Evolutionary conservation across 2,888 invertebrate species (phyloP).

Genomic region (Diaperis boleti): DNA sequence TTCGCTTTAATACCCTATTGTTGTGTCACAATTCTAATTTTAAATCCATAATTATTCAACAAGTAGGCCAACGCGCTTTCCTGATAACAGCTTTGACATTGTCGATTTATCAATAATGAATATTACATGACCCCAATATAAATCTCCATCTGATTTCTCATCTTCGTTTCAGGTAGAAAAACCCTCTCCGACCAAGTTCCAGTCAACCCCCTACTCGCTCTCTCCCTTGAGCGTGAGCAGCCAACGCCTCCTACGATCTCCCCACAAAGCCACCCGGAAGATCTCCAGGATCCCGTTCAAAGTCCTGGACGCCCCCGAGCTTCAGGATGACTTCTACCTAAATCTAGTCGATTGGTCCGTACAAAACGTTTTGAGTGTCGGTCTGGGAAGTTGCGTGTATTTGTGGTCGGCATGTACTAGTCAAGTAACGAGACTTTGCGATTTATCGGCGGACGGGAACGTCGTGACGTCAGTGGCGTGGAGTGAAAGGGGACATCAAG

Average conservation of each 20-base stretch:
- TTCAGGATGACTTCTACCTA: conserved; percentile 98
- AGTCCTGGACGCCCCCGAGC: conserved; percentile 94
- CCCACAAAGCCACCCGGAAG: conserved; percentile 97
- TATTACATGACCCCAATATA: neutral
- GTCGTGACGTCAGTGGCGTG: conserved; percentile 98
- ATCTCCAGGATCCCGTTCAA: conserved; percentile 99
- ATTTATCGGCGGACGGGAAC: conserved; percentile 92
- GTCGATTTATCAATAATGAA: conserved; percentile 12
- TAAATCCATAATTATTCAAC: conserved; percentile 10
- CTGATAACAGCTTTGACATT: conserved; percentile 30
- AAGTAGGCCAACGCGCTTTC: conserved; percentile 22
- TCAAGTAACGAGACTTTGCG: conserved; percentile 96
- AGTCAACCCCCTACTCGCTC: conserved; percentile 89
- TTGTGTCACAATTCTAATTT: conserved; percentile 4
- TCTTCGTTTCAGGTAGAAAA: conserved; percentile 12
- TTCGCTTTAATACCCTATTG: conserved; percentile 7
- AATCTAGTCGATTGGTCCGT: conserved; percentile 99
- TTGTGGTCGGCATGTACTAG: conserved; percentile 99
- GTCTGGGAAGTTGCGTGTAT: conserved; percentile 97
- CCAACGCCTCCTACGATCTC: conserved; percentile 93
- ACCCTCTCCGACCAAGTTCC: conserved; percentile 69
- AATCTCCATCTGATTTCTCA: neutral
- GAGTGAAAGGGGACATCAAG: conserved; percentile 96
- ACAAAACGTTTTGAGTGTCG: conserved; percentile 98
- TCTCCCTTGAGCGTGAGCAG: conserved; percentile 97